phyloP scores from a whole-genome alignment of 2,113 vertebrate species.

The Anthoscopus minutus region DNA sequence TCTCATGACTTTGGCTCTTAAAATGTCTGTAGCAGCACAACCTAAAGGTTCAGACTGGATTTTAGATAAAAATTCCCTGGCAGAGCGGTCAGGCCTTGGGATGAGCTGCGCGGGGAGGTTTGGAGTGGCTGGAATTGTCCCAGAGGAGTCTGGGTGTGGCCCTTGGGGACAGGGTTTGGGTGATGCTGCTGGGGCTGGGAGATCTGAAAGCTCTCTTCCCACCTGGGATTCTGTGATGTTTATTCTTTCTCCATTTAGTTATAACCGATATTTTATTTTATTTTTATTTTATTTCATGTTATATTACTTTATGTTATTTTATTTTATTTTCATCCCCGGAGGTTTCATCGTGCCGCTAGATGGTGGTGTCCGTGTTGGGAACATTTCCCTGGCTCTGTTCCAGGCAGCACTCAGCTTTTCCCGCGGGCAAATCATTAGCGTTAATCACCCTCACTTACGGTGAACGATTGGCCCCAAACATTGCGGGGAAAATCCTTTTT shows the following conservation, averaged over 20 bases:
- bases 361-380: background rate
- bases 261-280: background rate
- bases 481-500: background rate
- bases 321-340: background rate
- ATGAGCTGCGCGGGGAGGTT: background rate
- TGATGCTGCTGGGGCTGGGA: background rate
- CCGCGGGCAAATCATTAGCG: background rate
- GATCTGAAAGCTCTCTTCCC: background rate
- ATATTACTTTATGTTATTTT: too few species aligned
- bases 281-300: background rate
- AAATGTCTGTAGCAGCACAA: background rate
- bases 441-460: background rate
- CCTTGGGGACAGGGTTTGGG: background rate
- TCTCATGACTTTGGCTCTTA: background rate
- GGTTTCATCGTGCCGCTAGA: background rate
- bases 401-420: background rate
- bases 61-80: background rate
- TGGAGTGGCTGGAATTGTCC: accelerated
- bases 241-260: background rate
- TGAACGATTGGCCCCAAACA: background rate
- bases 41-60: background rate
- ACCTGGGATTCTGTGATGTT: background rate
- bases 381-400: accelerated
- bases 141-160: background rate
- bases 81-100: background rate